Base-by-base conservation (phyloP, 2,797 vertebrate genomes). In the Dallia pectoralis region DNA sequence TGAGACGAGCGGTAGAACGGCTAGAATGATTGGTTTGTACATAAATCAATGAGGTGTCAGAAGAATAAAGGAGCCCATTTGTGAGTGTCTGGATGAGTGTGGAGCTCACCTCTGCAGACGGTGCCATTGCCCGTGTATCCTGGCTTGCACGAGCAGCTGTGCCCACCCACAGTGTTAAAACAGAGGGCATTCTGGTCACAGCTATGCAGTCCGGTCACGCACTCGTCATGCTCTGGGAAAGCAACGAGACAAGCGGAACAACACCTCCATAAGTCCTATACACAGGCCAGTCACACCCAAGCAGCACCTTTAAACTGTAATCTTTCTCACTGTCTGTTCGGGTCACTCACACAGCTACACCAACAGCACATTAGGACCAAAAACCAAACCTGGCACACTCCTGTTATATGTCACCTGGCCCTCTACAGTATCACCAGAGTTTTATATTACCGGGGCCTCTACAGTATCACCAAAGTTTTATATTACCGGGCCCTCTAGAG, bases 141-240 rank as follows among this genome's bases (percentile, higher is more conserved):
- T 0, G 96, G 97, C 83, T 98, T 98, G 86, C 97, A 99, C 72
- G 97, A 93, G 76, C 97, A 99, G 89, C 96, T 97, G 91, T 98
- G 96, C 53, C 97, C 97, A 44, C 96, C 97, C 0, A 99, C 96
- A 0, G 95, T 98, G 89, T 98, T 99, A 89, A 98, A 98, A 85
- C 97, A 99, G 67, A 99, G 84, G 0, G 97, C 97, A 0, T 99
- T 98, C 82, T 97, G 94, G 44, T 99, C 95, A 44, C 97, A 99
- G 89, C 89, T 96, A 90, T 98, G 96, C 71, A 96, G 93, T 76
- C 96, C 96, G 29, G 94, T 97, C 86, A 92, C 67, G 66, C 97
- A 99, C 84, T 99, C 97, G 0, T 99, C 96, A 2, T 97, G 96
- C 87, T 99, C 97, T 99, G 86, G 70, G 79, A 77, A 27, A 70